A percentile compares a stretch with the other conserved stretches of the same genome.
Conservation (phyloP, 2,888 invertebrate genomes). For the Caenorhabditis imperialis region DNA sequence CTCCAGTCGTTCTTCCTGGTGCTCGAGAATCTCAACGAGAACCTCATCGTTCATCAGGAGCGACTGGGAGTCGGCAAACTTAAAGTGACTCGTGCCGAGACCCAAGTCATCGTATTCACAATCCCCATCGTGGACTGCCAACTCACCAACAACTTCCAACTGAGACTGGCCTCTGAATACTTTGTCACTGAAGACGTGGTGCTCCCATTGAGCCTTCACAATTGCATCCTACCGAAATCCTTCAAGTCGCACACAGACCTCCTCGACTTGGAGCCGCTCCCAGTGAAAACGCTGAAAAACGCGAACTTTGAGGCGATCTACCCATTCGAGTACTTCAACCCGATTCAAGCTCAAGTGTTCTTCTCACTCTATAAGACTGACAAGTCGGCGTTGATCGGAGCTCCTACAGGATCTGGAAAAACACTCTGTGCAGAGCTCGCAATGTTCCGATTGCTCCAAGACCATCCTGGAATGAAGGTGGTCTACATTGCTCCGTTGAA, state of each 20-base stretch:
- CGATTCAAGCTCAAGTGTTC: conserved; percentile 89
- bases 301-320: conserved; percentile 87
- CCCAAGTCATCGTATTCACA: conserved; percentile 91
- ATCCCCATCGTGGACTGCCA: conserved; percentile 91
- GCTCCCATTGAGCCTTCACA: conserved; percentile 84
- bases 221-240: conserved; percentile 90
- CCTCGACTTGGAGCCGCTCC: conserved; percentile 90
- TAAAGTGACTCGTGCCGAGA: conserved; percentile 85
- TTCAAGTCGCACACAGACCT: conserved; percentile 95
- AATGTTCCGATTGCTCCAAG: conserved; percentile 83
- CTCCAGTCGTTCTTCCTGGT: conserved; percentile 95
- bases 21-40: conserved; percentile 95
- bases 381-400: conserved; percentile 91
- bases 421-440: conserved; percentile 98
- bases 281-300: conserved; percentile 88
- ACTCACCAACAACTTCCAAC: conserved; percentile 90
- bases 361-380: conserved; percentile 95
- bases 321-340: conserved; percentile 94
- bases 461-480: conserved; percentile 73
- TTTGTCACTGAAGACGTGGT: conserved; percentile 81
- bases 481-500: conserved; percentile 99
- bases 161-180: conserved; percentile 82
- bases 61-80: conserved; percentile 88
- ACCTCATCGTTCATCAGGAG: conserved; percentile 96
- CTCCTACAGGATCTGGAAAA: conserved; percentile 97